Evolutionary conservation across 2,113 vertebrate species (phyloP).

Genomic region (Budorcas taxicolor): DNA sequence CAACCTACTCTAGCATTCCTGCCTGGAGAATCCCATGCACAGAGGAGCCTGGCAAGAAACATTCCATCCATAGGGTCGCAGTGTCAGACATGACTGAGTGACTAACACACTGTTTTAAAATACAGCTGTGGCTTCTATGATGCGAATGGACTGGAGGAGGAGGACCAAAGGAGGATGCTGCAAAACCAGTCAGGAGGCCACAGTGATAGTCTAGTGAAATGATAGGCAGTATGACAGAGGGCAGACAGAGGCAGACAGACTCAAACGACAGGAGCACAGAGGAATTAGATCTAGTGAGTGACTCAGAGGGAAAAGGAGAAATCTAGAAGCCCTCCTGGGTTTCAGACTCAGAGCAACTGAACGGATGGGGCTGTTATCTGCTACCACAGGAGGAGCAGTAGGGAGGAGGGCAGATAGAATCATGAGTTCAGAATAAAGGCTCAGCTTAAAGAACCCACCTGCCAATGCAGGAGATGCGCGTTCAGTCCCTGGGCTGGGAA

Average conservation of each 20-base stretch:
- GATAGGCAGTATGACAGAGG: no score
- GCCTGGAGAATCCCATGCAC: not conserved
- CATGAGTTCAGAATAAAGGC: not conserved
- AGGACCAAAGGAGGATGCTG: not conserved
- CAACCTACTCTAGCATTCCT: not conserved
- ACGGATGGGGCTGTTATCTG: not conserved
- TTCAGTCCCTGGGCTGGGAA: not conserved
- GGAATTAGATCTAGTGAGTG: not conserved
- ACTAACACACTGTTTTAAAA: not conserved
- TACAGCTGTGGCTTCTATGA: not conserved
- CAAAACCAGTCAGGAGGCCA: not conserved
- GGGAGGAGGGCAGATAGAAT: not conserved
- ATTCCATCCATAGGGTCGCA: not conserved
- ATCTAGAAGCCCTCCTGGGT: not conserved
- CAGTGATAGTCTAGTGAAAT: not conserved
- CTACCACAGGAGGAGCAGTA: not conserved
- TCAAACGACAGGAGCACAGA: not conserved
- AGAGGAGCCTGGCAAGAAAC: not conserved
- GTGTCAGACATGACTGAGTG: not conserved
- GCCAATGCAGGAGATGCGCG: not conserved
- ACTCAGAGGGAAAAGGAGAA: not conserved
- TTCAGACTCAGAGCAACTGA: not conserved
- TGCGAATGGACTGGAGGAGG: not conserved
- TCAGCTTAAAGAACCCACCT: not conserved
- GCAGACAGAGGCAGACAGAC: not conserved